Evolutionary conservation across 2,888 invertebrate genomes (phyloP).

Genomic region (Callinectes sapidus): DNA sequence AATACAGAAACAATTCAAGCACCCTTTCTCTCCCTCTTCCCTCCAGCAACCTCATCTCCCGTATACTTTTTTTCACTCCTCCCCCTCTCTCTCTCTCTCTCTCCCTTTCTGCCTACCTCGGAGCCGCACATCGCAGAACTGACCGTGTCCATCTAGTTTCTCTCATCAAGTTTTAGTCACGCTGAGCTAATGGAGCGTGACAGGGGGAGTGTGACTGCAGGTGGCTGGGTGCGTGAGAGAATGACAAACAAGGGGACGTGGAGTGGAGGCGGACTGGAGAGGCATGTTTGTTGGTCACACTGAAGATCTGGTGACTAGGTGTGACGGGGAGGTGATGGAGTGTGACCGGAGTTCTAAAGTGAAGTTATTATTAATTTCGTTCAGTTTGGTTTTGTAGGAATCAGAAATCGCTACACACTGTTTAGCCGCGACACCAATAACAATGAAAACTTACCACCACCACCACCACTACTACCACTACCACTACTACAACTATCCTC

Average conservation of each 20-base stretch:
- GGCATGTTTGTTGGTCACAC: not conserved
- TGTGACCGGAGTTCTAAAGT: not conserved
- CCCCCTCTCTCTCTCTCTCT: no score
- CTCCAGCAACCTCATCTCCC: not conserved
- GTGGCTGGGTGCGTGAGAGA: not conserved
- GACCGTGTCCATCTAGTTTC: slow-evolving; percentile 14
- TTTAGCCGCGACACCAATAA: not conserved
- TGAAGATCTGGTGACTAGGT: not conserved
- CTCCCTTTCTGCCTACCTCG: not conserved
- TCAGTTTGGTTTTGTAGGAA: no score
- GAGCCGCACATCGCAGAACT: not conserved
- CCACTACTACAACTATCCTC: not conserved
- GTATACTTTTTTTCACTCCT: no score
- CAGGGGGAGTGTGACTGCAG: not conserved
- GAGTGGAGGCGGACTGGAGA: not conserved
- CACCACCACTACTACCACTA: not conserved
- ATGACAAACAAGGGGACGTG: not conserved
- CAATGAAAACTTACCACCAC: not conserved
- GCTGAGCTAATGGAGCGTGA: slow-evolving; percentile 22
- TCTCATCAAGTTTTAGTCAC: slow-evolving; percentile 10
- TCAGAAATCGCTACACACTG: no score
- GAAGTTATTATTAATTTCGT: not conserved
- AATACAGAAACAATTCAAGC: not conserved
- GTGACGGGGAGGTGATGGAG: not conserved
- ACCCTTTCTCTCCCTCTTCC: not conserved